These are phyloP conservation scores for Ascaphus truei DNA, from an alignment of 2,113 vertebrate genomes.

Conservation along the genomic window DNA sequence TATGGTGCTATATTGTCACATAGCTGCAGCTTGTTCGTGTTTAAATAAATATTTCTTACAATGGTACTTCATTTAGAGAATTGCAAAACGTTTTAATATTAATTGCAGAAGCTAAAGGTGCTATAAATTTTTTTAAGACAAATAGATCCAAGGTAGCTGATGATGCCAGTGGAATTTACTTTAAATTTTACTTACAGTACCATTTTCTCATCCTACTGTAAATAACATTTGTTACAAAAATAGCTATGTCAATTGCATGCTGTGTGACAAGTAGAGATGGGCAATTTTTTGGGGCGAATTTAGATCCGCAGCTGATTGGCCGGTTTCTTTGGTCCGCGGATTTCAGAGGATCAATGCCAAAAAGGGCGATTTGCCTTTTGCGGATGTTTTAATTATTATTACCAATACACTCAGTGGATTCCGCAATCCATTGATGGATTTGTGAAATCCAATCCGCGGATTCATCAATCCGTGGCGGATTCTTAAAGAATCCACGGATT, in stretches of 20 bases:
- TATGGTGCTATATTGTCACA: conserved; percentile 8
- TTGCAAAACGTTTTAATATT: conserved; percentile 14
- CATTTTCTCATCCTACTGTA: background rate
- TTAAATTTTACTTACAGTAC: conserved; percentile 9
- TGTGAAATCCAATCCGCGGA: no score
- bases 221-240: background rate
- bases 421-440: no score
- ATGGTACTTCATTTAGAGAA: conserved; percentile 9
- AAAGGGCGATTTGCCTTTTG: no score
- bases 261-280: no score
- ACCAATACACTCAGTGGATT: no score
- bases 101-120: background rate
- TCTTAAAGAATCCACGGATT: no score
- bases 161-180: background rate
- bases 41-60: conserved; percentile 30
- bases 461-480: no score
- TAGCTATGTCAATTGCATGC: background rate
- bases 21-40: conserved; percentile 23
- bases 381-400: no score
- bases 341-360: no score
- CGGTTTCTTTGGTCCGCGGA: no score
- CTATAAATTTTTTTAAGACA: conserved; percentile 1
- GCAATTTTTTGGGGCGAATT: no score
- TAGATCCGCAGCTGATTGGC: no score
- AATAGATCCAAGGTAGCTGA: conserved; percentile 9